phyloP scores from a whole-genome alignment of 2,797 vertebrate genomes.

The Muraenolepis orangiensis region DNA sequence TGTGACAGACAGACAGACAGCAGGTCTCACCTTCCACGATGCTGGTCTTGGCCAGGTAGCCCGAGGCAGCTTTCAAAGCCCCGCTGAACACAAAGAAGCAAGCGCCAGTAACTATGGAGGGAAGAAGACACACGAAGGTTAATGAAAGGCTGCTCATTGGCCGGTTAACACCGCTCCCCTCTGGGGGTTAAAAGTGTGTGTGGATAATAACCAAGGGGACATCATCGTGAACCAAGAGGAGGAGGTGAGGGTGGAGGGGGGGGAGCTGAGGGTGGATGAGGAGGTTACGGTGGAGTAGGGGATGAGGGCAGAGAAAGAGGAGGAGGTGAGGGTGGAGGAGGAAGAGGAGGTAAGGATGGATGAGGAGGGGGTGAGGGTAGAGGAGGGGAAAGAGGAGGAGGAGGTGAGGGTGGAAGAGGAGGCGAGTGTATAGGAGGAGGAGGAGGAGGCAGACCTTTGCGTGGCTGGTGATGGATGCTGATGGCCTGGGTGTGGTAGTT shows the following conservation, averaged over 20 bases:
- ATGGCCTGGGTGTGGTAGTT: slow-evolving; percentile 99
- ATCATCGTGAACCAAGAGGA: background rate
- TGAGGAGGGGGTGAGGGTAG: background rate
- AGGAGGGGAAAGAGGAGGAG: background rate
- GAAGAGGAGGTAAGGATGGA: background rate
- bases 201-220: background rate
- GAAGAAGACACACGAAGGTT: background rate
- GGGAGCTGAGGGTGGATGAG: background rate
- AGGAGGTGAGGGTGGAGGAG: background rate
- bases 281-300: background rate
- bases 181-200: background rate
- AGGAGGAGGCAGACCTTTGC: slow-evolving; percentile 78
- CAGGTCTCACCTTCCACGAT: slow-evolving; percentile 93
- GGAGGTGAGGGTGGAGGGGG: background rate
- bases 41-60: slow-evolving; percentile 96
- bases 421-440: background rate
- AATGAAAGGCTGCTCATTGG: background rate
- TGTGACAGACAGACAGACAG: background rate
- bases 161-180: background rate
- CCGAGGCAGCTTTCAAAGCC: slow-evolving; percentile 93
- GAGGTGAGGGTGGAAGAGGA: background rate
- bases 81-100: slow-evolving; percentile 99
- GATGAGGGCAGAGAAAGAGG: background rate
- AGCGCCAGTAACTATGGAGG: slow-evolving; percentile 89
- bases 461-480: slow-evolving; percentile 96